Percentiles rank a stretch among this genome's conserved stretches.
phyloP scores from a whole-genome alignment of 1,140 invertebrate species.

The Saccostrea cuccullata region DNA sequence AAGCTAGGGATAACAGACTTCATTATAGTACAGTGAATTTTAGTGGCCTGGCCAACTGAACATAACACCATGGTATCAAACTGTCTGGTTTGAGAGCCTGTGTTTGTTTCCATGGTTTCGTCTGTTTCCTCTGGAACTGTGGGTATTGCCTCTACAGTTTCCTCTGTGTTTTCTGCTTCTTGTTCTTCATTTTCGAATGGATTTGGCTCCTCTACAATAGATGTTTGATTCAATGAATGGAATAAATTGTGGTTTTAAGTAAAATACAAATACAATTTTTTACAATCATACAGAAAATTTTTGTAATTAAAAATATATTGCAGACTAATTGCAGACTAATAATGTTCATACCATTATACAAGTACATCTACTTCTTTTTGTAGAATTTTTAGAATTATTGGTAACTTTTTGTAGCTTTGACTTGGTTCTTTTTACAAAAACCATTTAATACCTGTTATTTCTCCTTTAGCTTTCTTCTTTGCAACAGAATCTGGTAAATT shows the following conservation, averaged over 20 bases:
- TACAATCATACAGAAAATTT: no score
- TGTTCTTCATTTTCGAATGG: neutral
- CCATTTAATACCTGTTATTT: neutral
- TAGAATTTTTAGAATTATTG: neutral
- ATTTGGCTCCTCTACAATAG: neutral
- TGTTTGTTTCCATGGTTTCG: slow-evolving; percentile 51
- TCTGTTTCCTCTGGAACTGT: slow-evolving; percentile 49
- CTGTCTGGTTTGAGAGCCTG: slow-evolving; percentile 31
- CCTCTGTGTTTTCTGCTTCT: slow-evolving; percentile 13
- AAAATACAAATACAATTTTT: neutral
- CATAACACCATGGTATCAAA: slow-evolving; percentile 61
- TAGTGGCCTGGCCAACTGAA: slow-evolving; percentile 82
- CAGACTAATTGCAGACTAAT: no score
- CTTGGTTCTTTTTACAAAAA: no score
- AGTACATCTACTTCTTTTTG: neutral
- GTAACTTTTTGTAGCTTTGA: neutral
- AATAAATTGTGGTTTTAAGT: neutral
- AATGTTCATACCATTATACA: no score
- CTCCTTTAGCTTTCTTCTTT: slow-evolving; percentile 46
- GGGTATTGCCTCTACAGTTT: slow-evolving; percentile 19
- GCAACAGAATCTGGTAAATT: slow-evolving; percentile 54
- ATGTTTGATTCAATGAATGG: neutral
- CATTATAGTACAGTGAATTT: slow-evolving; percentile 85
- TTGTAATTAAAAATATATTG: no score
- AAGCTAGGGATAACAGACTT: slow-evolving; percentile 84